Base-by-base conservation (phyloP, 2,888 invertebrate species). In the Leptinotarsa juncta region DNA sequence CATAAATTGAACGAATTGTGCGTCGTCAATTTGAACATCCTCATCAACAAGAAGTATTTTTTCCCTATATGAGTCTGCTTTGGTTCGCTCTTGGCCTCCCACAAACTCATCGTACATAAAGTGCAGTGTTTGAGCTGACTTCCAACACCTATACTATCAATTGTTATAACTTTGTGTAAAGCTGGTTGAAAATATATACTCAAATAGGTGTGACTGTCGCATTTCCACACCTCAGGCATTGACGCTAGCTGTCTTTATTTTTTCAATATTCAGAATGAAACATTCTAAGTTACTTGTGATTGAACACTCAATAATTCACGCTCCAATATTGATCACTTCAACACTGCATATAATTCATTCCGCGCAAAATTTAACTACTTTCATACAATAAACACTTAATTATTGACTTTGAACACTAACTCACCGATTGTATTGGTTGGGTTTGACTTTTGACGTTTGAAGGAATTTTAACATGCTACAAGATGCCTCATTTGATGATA, bases 21-120 rank as follows among this genome's bases (percentile, higher is more conserved):
- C 4, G 26, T 3, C 26, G 89, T 99, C 99, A 89, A 99, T 98
- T 90, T 99, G 98, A 76, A 99, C 98, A 89, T 99, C 98, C 89
- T 99, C 98, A 16, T 97, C 98, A 88, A 99, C 99, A 79, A 99
- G 90, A 69, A 98, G 95, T 81, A 99, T 98, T 91, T 98, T 98
- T 90, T 99, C 84, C 84, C 99, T 92, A 87, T 99, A 99, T 78
- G 98, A 98, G 89, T 99, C 99, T 1, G 98, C 98, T 89, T 98
- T 98, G 74, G 98, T 98, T 42, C 98, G 98, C 89, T 99, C 99
- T 87, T 99, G 99, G 89, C 99, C 99, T 89, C 99, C 98, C 48
- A 99, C 97, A 90, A 99, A 99, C 93, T 99, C 99, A 89, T 99
- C 99, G 88, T 99, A 99, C 99, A 99, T 99, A 88, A 99, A 99